These are phyloP conservation scores for Cephus pygmeus DNA, from an alignment of 2,888 invertebrate species.

Conservation along the genomic window DNA sequence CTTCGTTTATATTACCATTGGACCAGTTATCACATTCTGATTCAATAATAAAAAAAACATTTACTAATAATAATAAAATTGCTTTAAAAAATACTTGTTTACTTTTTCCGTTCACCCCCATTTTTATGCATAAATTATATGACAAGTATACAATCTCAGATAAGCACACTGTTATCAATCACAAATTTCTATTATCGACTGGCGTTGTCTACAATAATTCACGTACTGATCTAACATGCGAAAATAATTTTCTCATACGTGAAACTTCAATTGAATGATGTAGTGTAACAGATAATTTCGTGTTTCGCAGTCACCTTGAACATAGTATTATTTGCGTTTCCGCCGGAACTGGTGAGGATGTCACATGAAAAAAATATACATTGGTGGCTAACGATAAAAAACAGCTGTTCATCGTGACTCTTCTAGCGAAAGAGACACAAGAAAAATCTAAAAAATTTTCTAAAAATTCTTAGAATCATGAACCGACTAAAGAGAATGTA, in stretches of 20 bases:
- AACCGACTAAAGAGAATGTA: not conserved
- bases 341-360: slow-evolving; percentile 46
- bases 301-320: slow-evolving; percentile 46
- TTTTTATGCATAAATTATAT: not conserved
- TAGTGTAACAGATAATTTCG: slow-evolving; percentile 30
- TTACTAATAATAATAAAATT: not conserved
- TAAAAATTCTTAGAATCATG: not conserved
- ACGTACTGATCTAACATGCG: slow-evolving; percentile 22
- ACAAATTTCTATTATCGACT: slow-evolving; percentile 12
- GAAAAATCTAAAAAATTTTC: not conserved
- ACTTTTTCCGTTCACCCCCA: not conserved
- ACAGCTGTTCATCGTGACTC: not conserved
- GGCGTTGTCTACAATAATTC: slow-evolving; percentile 23
- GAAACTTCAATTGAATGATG: slow-evolving; percentile 18
- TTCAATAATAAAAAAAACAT: not conserved
- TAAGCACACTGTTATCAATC: not conserved
- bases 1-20: slow-evolving; percentile 24
- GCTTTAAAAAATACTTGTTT: not conserved
- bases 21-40: slow-evolving; percentile 2
- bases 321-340: slow-evolving; percentile 48
- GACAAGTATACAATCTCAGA: not conserved
- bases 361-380: slow-evolving; percentile 22
- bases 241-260: slow-evolving; percentile 2
- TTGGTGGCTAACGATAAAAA: not conserved
- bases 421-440: not conserved